Conservation (phyloP, 2,113 vertebrate genomes). For the Etia nguti region DNA sequence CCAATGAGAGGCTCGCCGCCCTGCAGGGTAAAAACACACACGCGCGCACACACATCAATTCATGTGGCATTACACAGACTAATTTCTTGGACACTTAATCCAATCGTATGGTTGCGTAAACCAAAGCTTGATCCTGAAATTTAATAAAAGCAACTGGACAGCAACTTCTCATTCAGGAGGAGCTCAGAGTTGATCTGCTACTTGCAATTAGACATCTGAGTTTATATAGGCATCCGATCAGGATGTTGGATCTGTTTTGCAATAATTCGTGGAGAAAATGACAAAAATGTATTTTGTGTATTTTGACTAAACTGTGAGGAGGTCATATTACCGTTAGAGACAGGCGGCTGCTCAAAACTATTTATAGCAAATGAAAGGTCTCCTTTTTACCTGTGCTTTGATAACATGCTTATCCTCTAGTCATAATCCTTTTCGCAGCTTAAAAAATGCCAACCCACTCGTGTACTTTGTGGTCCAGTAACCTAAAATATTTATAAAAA, state of each 20-base stretch:
- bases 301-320: background rate
- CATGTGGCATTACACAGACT: background rate
- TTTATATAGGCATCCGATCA: background rate
- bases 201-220: background rate
- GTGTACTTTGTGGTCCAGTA: background rate
- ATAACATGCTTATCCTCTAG: background rate
- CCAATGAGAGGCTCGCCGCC: constrained; percentile 91
- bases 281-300: background rate
- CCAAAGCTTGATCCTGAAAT: background rate
- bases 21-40: constrained; percentile 81
- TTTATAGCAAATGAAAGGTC: background rate
- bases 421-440: background rate
- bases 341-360: background rate
- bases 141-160: background rate
- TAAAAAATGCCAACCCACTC: background rate
- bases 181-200: background rate
- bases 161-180: background rate
- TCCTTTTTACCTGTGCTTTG: background rate
- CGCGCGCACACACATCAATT: background rate
- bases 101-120: background rate
- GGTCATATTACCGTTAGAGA: background rate
- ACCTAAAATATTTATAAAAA: background rate
- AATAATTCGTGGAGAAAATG: background rate
- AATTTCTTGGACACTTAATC: background rate
- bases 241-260: background rate